phyloP scores from a whole-genome alignment of 2,888 invertebrate genomes.

The Tortrix viridana region DNA sequence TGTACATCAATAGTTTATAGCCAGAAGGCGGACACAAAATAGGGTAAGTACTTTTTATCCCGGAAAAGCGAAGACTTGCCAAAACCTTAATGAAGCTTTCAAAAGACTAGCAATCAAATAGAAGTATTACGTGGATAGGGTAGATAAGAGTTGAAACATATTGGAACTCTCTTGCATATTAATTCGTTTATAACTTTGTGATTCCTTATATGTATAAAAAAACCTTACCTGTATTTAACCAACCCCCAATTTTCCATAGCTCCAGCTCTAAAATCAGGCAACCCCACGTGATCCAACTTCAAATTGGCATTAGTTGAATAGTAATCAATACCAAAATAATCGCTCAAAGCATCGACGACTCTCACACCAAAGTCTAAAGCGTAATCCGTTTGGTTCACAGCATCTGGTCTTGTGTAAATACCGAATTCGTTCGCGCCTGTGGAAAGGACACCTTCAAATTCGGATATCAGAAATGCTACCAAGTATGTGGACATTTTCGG shows the following conservation, averaged over 20 bases:
- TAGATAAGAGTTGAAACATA: no score
- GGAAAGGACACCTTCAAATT: constrained; percentile 78
- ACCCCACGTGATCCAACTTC: constrained; percentile 93
- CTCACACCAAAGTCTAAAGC: constrained; percentile 85
- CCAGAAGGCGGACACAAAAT: no score
- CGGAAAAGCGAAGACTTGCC: no score
- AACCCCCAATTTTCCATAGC: constrained; percentile 98
- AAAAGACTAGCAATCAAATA: no score
- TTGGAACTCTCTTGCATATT: no score
- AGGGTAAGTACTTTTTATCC: no score
- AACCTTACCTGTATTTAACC: constrained; percentile 88
- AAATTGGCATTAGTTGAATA: constrained; percentile 81
- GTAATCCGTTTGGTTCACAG: constrained; percentile 86
- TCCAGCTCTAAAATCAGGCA: constrained; percentile 92
- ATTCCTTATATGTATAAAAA: background rate
- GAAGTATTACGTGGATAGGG: no score
- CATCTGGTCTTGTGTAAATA: constrained; percentile 88
- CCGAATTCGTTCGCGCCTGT: constrained; percentile 73
- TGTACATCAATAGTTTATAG: no score
- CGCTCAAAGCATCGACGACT: constrained; percentile 77
- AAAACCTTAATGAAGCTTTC: no score
- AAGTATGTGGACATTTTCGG: constrained; percentile 92
- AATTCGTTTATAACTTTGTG: no score
- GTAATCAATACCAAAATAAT: constrained; percentile 85
- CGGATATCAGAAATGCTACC: constrained; percentile 92